Evolutionary conservation across 2,888 invertebrate species (phyloP).

Genomic region (Monopis laevigella): DNA sequence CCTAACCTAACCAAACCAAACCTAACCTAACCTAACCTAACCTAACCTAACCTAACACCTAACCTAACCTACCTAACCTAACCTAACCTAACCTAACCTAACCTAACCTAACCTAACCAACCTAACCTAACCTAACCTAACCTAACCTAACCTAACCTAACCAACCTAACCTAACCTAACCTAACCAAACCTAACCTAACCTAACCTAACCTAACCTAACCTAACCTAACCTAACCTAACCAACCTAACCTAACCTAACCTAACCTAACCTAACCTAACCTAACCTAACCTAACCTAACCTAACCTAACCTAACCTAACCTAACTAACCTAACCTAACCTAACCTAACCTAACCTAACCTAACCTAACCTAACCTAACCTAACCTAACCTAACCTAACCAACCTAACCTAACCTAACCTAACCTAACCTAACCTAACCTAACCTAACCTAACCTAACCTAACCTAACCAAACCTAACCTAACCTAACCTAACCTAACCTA

Average conservation of each 20-base stretch:
- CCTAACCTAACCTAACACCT: constrained; percentile 13
- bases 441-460: constrained; percentile 12
- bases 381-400: constrained; percentile 6
- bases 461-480: constrained; percentile 12
- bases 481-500: constrained; percentile 15
- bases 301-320: constrained; percentile 12
- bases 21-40: constrained; percentile 19
- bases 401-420: constrained; percentile 12
- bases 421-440: constrained; percentile 12
- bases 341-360: constrained; percentile 13
- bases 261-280: constrained; percentile 12
- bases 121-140: constrained; percentile 16
- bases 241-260: constrained; percentile 11
- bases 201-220: constrained; percentile 21
- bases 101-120: constrained; percentile 17
- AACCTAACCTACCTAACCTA: constrained; percentile 18
- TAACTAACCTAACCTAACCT: constrained; percentile 7
- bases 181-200: constrained; percentile 16
- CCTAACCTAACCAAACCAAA: constrained; percentile 22
- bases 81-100: constrained; percentile 17
- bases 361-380: constrained; percentile 14
- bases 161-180: constrained; percentile 19
- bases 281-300: constrained; percentile 12
- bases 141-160: constrained; percentile 19
- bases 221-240: constrained; percentile 18